These are phyloP conservation scores for Danaus melanippus DNA, from an alignment of 1,140 invertebrate species.

Conservation along the genomic window DNA sequence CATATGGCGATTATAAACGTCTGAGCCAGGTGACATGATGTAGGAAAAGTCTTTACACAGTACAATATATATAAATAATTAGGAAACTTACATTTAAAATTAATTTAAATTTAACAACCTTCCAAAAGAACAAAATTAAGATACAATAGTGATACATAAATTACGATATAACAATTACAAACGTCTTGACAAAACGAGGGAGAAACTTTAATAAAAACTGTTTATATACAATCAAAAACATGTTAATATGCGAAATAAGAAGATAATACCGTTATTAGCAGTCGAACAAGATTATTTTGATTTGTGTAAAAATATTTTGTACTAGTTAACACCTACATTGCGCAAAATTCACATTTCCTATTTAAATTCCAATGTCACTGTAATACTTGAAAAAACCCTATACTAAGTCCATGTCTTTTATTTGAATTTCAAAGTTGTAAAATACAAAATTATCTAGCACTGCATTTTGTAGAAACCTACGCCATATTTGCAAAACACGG, in stretches of 20 bases:
- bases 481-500: conserved; percentile 59
- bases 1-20: no score
- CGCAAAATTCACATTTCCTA: conserved; percentile 62
- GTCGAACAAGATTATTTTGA: conserved; percentile 3
- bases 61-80: no score
- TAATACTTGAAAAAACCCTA: conserved; percentile 33
- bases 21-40: no score
- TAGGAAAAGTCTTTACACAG: no score
- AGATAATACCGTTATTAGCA: no score
- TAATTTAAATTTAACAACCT: no score
- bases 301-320: conserved; percentile 10
- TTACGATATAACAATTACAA: conserved; percentile 3
- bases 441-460: conserved; percentile 56
- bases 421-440: conserved; percentile 58
- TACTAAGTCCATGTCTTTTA: conserved; percentile 48
- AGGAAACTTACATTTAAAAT: no score
- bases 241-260: no score
- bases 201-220: no score
- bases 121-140: no score
- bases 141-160: no score
- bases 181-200: background rate
- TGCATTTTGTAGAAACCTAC: conserved; percentile 62
- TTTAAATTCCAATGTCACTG: conserved; percentile 39
- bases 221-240: no score
- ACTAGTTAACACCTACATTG: conserved; percentile 49